Evolutionary conservation across 1,140 invertebrate genomes (phyloP).

Genomic region (Stratiolaelaps scimitus): DNA sequence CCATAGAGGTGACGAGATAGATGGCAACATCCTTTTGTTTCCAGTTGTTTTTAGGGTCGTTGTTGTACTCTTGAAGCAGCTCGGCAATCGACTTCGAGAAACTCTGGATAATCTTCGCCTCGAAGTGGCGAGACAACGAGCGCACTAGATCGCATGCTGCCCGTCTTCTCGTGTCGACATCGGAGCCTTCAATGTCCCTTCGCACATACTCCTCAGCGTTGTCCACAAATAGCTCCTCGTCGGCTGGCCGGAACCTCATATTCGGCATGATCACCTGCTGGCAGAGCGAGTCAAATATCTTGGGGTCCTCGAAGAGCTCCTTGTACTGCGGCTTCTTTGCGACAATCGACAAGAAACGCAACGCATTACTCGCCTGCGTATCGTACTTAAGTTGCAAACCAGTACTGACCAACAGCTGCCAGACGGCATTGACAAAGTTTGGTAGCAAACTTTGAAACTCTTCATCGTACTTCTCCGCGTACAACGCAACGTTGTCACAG

Average conservation of each 20-base stretch:
- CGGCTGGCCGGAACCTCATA: slow-evolving; percentile 85
- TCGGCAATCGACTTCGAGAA: slow-evolving; percentile 68
- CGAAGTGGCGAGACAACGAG: slow-evolving; percentile 72
- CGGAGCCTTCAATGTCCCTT: slow-evolving; percentile 94
- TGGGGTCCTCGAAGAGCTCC: slow-evolving; percentile 71
- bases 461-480: slow-evolving; percentile 94
- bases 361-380: slow-evolving; percentile 80
- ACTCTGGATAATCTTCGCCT: slow-evolving; percentile 76
- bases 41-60: slow-evolving; percentile 67
- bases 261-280: slow-evolving; percentile 97
- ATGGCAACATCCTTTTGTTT: slow-evolving; percentile 86
- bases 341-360: slow-evolving; percentile 85
- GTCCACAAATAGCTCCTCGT: slow-evolving; percentile 91
- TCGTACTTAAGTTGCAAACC: slow-evolving; percentile 79
- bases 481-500: slow-evolving; percentile 84
- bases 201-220: slow-evolving; percentile 96
- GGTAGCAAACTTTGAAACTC: slow-evolving; percentile 79
- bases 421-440: slow-evolving; percentile 78
- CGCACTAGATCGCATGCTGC: slow-evolving; percentile 92
- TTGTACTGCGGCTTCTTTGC: slow-evolving; percentile 78
- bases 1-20: slow-evolving; percentile 86
- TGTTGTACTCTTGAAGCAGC: slow-evolving; percentile 57
- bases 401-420: slow-evolving; percentile 72
- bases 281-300: slow-evolving; percentile 76
- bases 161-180: slow-evolving; percentile 83